Evolutionary conservation across 1,140 invertebrate species (phyloP).

Genomic region (Heliconius himera): DNA sequence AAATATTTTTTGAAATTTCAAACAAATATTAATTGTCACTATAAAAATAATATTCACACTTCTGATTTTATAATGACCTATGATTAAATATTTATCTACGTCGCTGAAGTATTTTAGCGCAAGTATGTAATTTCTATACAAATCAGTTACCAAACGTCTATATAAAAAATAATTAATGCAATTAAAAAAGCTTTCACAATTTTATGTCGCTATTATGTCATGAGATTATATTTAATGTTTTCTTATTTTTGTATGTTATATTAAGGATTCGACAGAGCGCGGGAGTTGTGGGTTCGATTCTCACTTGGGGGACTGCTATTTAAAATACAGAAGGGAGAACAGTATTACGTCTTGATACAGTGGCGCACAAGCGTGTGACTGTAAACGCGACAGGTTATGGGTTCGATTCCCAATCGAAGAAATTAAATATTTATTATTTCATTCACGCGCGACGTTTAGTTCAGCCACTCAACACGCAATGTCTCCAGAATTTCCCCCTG

Average conservation of each 20-base stretch:
- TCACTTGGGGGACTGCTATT: background rate
- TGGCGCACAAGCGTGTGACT: no score
- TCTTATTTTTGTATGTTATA: background rate
- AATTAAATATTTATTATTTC: no score
- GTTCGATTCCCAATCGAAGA: no score
- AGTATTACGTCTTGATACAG: no score
- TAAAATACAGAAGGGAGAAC: no score
- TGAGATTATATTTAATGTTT: background rate
- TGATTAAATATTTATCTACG: background rate
- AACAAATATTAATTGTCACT: no score
- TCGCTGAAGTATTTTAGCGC: background rate
- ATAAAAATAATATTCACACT: background rate
- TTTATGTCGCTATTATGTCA: background rate
- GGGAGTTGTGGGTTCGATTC: background rate
- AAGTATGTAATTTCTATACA: background rate
- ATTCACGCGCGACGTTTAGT: no score
- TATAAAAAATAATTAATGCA: background rate
- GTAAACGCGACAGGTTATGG: no score
- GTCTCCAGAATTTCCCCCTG: no score
- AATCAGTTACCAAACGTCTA: background rate
- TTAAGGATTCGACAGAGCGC: background rate
- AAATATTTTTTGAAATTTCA: background rate
- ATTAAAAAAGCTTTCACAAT: background rate
- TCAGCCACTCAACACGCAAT: no score
- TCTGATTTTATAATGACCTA: background rate